Percentiles rank a stretch among this genome's conserved stretches.
Conservation (phyloP, 1,140 invertebrate genomes). For the Diuraphis noxia region DNA sequence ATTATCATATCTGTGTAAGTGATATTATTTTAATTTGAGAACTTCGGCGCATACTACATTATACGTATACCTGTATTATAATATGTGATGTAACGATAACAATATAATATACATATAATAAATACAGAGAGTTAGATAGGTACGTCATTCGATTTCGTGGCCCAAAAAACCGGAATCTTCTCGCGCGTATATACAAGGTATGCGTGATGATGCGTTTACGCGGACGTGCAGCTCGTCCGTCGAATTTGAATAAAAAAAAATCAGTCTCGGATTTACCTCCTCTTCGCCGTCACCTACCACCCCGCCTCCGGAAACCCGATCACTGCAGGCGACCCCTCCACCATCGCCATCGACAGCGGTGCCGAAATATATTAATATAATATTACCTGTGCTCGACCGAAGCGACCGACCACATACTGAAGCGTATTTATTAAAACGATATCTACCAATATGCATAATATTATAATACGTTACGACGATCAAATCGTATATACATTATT, state of each 20-base stretch:
- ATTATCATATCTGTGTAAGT: no score
- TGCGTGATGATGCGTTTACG: background rate
- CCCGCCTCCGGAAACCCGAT: background rate
- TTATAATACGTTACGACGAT: background rate
- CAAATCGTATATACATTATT: background rate
- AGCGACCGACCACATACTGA: no score
- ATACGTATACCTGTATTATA: background rate
- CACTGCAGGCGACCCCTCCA: no score
- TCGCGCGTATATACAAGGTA: background rate
- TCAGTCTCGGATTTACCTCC: background rate
- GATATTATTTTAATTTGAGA: background rate
- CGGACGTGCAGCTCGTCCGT: background rate
- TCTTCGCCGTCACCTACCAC: no score
- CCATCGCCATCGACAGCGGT: background rate
- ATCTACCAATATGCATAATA: background rate
- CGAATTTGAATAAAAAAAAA: constrained; percentile 17
- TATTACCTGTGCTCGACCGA: no score
- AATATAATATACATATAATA: background rate
- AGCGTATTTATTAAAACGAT: background rate
- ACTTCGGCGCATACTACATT: background rate
- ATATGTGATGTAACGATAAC: background rate
- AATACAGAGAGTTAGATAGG: no score
- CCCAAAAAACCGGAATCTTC: background rate
- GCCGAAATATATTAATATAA: no score
- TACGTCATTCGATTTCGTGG: background rate